Evolutionary conservation across 1,140 invertebrate genomes (phyloP).

Genomic region (Potamilus streckersoni): DNA sequence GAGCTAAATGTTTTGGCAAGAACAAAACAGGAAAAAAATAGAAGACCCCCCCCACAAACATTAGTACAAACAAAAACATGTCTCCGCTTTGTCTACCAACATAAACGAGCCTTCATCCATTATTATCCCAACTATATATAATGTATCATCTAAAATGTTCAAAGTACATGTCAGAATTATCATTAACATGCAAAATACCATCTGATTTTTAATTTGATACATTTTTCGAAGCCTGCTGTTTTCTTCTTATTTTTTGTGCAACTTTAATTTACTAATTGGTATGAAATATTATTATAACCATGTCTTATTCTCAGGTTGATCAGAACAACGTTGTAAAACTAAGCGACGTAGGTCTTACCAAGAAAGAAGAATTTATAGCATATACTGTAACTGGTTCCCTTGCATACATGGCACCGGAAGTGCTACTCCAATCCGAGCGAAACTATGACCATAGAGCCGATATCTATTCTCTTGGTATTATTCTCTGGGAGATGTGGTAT

Average conservation of each 20-base stretch:
- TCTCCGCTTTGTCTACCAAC: too few species aligned
- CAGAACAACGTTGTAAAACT: slow-evolving; percentile 49
- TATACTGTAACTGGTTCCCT: slow-evolving; percentile 51
- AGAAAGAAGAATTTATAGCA: slow-evolving; percentile 47
- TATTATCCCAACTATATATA: too few species aligned
- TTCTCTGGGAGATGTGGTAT: slow-evolving; percentile 62
- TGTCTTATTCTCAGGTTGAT: slow-evolving; percentile 43
- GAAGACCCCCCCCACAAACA: too few species aligned
- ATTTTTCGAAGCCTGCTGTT: too few species aligned
- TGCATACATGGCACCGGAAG: slow-evolving; percentile 60
- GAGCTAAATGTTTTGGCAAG: too few species aligned
- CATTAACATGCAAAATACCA: too few species aligned
- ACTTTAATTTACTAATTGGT: background rate
- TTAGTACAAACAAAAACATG: too few species aligned
- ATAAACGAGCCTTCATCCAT: too few species aligned
- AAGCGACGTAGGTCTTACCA: slow-evolving; percentile 60
- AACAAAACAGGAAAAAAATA: too few species aligned
- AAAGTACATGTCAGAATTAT: background rate
- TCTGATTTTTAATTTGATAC: background rate
- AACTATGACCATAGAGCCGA: slow-evolving; percentile 39
- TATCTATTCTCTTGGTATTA: slow-evolving; percentile 46
- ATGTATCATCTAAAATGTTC: background rate
- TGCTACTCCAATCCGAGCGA: slow-evolving; percentile 32
- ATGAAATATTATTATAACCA: background rate
- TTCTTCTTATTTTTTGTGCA: too few species aligned